Evolutionary conservation across 2,888 invertebrate species (phyloP), one percentile per base, ranked within the genome.

Genomic region (Drosophila merina): DNA sequence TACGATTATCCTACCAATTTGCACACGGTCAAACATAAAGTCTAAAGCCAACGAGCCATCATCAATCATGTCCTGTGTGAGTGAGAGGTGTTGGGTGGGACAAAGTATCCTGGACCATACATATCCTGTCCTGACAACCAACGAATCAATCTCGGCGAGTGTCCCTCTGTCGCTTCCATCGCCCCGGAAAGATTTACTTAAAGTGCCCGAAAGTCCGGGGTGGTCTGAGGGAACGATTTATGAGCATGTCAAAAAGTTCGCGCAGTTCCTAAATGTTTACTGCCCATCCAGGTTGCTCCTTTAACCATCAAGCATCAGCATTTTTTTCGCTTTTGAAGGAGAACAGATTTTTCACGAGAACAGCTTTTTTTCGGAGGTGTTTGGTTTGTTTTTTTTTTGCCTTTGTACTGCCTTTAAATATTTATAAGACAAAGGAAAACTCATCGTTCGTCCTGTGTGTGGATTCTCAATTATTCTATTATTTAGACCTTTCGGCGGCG

Each of bases 1-100:
- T 42, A 45, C 52, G 51, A 66, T 64, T 64, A 66, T 52, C 52
- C 50, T n/a, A 36, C 45, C 57, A 52, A 51, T 42, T 57, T 51
- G 51, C 31, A 31, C 50, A 57, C 25, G 36, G 28, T 28, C 47
- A 31, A 6, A 12, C 36, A 36, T 9, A 14, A 14, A 12, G n/a
- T 25, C 25, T 26, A 25, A 26, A n/a, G 3, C 20, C 20, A 4
- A 20, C 47, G 20, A 42, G 14, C 42, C 57, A 31, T 64, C 64
- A 64, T 64, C 64, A 64, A 66, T 66, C 64, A 64, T 64, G 36
- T 12, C 30, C 8, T 8, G 9, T 20, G 25, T 12, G 38, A 6
- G 6, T 14, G 10, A 12, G 40, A n/a, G 40, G 40, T 7, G 8
- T 20, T 14, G 20, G 42, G 5, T 12, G 6, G 40, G 42, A 5